Evolutionary conservation across 2,797 vertebrate species (phyloP).

Genomic region (Bovichtus variegatus): DNA sequence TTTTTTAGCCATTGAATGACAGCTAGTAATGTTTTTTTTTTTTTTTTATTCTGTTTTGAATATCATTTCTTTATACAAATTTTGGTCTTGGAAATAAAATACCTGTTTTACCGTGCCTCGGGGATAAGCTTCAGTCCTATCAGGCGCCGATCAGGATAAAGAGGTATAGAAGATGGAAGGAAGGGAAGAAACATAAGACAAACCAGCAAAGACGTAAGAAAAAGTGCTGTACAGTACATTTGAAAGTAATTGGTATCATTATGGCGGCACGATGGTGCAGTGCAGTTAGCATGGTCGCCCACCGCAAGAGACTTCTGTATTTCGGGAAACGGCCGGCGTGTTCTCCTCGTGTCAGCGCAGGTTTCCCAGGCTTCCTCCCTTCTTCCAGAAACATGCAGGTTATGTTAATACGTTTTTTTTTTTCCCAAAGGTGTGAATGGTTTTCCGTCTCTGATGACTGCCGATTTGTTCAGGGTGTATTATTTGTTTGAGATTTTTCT

Average conservation of each 20-base stretch:
- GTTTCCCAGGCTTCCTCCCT: neutral
- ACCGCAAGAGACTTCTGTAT: too few species aligned
- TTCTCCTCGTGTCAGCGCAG: neutral
- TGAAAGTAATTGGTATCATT: neutral
- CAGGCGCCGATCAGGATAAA: neutral
- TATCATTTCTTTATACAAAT: conserved; percentile 14
- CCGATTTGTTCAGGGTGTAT: neutral
- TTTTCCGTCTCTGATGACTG: neutral
- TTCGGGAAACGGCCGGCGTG: too few species aligned
- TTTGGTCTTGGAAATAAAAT: neutral
- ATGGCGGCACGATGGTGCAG: too few species aligned
- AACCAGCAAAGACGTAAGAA: too few species aligned
- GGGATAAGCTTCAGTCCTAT: neutral
- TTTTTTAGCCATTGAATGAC: conserved; percentile 9
- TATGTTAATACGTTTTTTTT: neutral
- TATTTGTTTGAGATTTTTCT: too few species aligned
- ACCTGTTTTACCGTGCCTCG: neutral
- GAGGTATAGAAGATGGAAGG: neutral
- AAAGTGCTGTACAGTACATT: neutral
- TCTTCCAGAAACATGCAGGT: neutral
- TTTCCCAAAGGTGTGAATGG: neutral
- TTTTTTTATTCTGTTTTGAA: neutral
- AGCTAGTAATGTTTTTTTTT: neutral
- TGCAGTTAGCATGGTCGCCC: too few species aligned
- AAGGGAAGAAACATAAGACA: too few species aligned